Evolutionary conservation across 1,140 invertebrate genomes (phyloP), one percentile per base, ranked within the genome.

Genomic region (Hirudo medicinalis): DNA sequence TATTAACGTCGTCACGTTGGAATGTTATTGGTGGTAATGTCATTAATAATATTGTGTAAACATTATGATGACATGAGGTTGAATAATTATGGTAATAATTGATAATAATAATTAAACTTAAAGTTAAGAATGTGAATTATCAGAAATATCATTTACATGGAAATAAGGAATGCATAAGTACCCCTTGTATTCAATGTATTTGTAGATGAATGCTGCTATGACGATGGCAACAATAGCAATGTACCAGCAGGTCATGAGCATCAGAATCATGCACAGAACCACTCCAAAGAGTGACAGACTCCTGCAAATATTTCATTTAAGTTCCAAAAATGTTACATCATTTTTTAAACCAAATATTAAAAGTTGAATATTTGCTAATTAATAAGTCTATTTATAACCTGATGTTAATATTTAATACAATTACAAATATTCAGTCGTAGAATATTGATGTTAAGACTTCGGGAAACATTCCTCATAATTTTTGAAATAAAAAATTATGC

Each of bases 231-330:
- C 81, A 8, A 99, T 84, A 2, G 97, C 95, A 79, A 97, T 97
- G 80, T 95, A 97, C 95, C 95, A 99, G 69, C 92, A 95, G 2
- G 92, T 93, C 89, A 99, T 96, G 80, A 99, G 99, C 97, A 99
- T 99, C 71, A 99, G 91, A 8, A 92, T 90, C 77, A 99, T 89
- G 81, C 96, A 99, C 13, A 99, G 85, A 0, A 88, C 85, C 70
- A 98, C 83, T 25, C 95, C 97, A 70, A 93, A 82, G 75, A 97
- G 87, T 0, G 95, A 99, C 19, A 99, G 83, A 57, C 88, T 89
- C 89, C 89, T 90, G 77, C 72, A 79, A 77, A 32, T 20, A 20
- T 25, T 32, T 63, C 3, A 9, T 20, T 11, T 8, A 13, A 13
- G 15, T 6, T 32, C 0, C 20, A 57, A 27, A 57, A n/a, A 5